These are phyloP conservation scores for Idaea aversata DNA, from an alignment of 2,888 invertebrate species.

Conservation along the genomic window DNA sequence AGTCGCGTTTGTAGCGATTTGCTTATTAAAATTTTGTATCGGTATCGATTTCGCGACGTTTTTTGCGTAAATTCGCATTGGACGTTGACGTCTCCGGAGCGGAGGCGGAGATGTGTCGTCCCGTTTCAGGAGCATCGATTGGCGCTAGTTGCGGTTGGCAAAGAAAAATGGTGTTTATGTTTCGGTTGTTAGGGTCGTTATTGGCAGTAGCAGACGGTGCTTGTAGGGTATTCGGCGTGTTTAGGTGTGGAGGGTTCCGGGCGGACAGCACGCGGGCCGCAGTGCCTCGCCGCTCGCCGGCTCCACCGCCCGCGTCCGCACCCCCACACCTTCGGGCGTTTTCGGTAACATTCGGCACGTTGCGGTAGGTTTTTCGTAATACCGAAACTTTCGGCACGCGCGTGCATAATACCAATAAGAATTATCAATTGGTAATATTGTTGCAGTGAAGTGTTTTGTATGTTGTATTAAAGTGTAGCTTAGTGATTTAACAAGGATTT, in stretches of 20 bases:
- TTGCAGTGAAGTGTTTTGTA: slow-evolving; percentile 30
- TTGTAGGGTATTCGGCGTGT: slow-evolving; percentile 42
- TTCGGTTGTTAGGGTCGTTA: slow-evolving; percentile 36
- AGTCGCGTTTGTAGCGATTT: slow-evolving; percentile 48
- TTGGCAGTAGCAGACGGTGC: slow-evolving; percentile 12
- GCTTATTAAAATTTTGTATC: slow-evolving; percentile 56
- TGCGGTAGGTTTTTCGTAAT: slow-evolving; percentile 62
- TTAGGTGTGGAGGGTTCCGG: slow-evolving; percentile 43
- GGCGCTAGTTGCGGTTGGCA: slow-evolving; percentile 40
- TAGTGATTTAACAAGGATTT: slow-evolving; percentile 15
- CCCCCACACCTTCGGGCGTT: slow-evolving; percentile 34
- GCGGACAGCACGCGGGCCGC: slow-evolving; percentile 69
- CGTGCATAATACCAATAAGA: slow-evolving; percentile 36
- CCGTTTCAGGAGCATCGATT: slow-evolving; percentile 77
- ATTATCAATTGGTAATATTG: slow-evolving; percentile 26
- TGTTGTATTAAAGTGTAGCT: slow-evolving; percentile 27
- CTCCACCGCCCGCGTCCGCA: slow-evolving; percentile 50
- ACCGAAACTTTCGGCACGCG: slow-evolving; percentile 35
- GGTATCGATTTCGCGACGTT: slow-evolving; percentile 46
- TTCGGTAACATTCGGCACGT: slow-evolving; percentile 58
- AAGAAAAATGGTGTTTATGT: slow-evolving; percentile 35
- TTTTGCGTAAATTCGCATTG: slow-evolving; percentile 60
- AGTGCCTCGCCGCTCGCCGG: slow-evolving; percentile 74
- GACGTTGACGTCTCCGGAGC: slow-evolving; percentile 54
- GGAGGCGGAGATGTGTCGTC: slow-evolving; percentile 74